These are phyloP conservation scores for Caenorhabditis panamensis DNA, from an alignment of 2,888 invertebrate genomes.

Conservation along the genomic window DNA sequence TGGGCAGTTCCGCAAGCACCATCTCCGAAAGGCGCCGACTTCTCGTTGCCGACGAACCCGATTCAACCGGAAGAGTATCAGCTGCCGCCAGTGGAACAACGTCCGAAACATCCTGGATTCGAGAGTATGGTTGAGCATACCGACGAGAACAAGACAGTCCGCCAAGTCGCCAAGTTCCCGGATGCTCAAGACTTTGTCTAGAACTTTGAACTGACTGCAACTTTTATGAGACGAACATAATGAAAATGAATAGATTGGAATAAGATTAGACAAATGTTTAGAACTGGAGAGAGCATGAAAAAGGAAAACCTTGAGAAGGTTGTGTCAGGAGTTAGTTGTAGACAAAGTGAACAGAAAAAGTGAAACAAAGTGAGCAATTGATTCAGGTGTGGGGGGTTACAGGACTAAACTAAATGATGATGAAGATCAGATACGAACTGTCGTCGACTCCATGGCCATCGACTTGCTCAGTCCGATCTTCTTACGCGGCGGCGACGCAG, in stretches of 20 bases:
- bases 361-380: conserved; percentile 53
- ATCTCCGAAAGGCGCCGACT: background rate
- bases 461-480: conserved; percentile 58
- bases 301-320: background rate
- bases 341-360: conserved; percentile 16
- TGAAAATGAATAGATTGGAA: background rate
- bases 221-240: conserved; percentile 2
- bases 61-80: conserved; percentile 14
- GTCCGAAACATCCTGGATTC: conserved; percentile 39
- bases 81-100: conserved; percentile 45
- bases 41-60: too few species aligned
- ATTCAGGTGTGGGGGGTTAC: conserved; percentile 41
- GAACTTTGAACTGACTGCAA: conserved; percentile 12
- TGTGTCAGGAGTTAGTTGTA: conserved; percentile 11
- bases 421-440: conserved; percentile 5
- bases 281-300: background rate
- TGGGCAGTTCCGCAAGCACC: too few species aligned
- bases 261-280: background rate
- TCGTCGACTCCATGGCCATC: conserved; percentile 32
- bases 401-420: background rate
- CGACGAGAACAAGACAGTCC: conserved; percentile 46
- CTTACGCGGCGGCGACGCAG: conserved; percentile 55
- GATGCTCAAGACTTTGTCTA: conserved; percentile 44
- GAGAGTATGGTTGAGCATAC: conserved; percentile 23
- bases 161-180: conserved; percentile 20